Base-by-base conservation (phyloP, 2,888 invertebrate genomes). In the Macrostomum cliftonense region DNA sequence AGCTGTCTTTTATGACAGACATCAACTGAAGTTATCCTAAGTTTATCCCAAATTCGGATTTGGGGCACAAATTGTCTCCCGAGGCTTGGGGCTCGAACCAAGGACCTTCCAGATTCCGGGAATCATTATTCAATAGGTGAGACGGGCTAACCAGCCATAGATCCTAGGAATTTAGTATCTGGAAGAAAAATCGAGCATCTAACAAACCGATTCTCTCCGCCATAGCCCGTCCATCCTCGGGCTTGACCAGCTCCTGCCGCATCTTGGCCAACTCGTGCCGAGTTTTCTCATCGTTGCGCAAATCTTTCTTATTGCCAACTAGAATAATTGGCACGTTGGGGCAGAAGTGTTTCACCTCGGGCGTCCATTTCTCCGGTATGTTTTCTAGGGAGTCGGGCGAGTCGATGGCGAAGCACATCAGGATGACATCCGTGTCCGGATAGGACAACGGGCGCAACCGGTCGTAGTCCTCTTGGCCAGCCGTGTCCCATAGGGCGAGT, bases 331-430 rank as follows among this genome's bases (percentile, higher is more conserved):
- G 93, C 65, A 93, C 89, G 73, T 88, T 89, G 58, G 93, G 91
- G 74, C 93, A 93, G 74, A 91, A 93, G 76, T 93, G 93, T 53
- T 70, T 61, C 39, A 67, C 67, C 37, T 53, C 45, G 4, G 52
- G 52, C 36, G 20, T 39, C 97, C 97, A 97, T 76, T 95, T 97
- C 76, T 95, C 95, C 56, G 89, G 87, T 74, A 97, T 93, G 77
- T 97, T 97, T 76, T 93, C 91, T 74, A 97, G 77, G 63, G 91
- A 93, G 76, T 95, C 95, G 1, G 28, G 95, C 66, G 88, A 91
- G 75, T 93, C 95, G 66, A 97, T 89, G 60, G 89, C 88, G 78
- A 95, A 97, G 76, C 95, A 97, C 89, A 97, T 93, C 61, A 97
- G 78, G 65, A 97, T 91, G 57, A 97, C 95, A 74, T 97, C 93